Conservation (phyloP, 2,888 invertebrate genomes). For the Dicyrtomina minuta region DNA sequence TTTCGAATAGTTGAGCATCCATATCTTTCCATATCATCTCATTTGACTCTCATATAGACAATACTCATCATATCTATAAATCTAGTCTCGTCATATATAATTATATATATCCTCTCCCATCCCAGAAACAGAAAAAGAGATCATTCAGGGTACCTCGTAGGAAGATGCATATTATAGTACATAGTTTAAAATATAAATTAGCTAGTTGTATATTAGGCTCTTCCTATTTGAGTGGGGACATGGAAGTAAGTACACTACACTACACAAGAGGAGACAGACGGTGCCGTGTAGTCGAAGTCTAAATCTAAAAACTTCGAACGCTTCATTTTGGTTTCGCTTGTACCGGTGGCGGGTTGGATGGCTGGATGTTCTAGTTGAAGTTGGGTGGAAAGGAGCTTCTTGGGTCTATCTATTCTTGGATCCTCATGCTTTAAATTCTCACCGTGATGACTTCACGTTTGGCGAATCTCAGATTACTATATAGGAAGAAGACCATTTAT, state of each 20-base stretch:
- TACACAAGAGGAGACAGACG: too few relatives aligned
- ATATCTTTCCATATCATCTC: conserved; percentile 23
- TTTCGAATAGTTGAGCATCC: conserved; percentile 21
- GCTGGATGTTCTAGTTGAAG: background rate
- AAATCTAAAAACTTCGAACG: too few relatives aligned
- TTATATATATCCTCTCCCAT: background rate
- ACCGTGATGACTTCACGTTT: conserved; percentile 43
- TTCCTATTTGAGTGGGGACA: background rate
- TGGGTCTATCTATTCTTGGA: conserved; percentile 34
- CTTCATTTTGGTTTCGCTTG: too few relatives aligned
- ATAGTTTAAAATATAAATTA: too few relatives aligned
- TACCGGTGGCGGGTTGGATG: conserved; percentile 10
- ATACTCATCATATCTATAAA: background rate
- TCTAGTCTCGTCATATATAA: too few relatives aligned
- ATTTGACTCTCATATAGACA: conserved; percentile 6
- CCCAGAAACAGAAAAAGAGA: background rate
- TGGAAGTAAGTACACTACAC: too few relatives aligned
- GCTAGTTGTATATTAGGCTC: too few relatives aligned
- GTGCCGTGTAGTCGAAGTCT: too few relatives aligned
- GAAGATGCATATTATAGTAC: conserved; percentile 2
- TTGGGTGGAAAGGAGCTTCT: background rate
- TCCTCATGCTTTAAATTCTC: conserved; percentile 38
- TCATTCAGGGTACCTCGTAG: conserved; percentile 2
- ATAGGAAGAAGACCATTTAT: conserved; percentile 50
- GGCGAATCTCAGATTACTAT: conserved; percentile 47